A percentile compares a stretch with the other conserved stretches of the same genome.
Conservation (phyloP, 2,113 vertebrate genomes). For the Abramis brama region DNA sequence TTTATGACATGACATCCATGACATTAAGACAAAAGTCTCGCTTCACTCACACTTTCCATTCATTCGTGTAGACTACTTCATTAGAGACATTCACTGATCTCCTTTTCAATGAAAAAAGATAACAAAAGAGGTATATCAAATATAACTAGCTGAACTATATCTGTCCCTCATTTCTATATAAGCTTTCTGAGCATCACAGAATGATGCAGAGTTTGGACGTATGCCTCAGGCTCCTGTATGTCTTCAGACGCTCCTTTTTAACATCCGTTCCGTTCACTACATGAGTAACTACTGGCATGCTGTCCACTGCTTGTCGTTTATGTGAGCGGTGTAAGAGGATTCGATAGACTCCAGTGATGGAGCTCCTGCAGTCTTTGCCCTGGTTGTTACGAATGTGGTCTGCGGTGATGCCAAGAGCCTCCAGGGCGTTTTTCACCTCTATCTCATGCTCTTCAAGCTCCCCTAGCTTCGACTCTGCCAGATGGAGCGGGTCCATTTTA, state of each 20-base stretch:
- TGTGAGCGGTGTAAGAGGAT: slow-evolving; percentile 90
- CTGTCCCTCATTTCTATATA: slow-evolving; percentile 43
- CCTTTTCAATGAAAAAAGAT: slow-evolving; percentile 9
- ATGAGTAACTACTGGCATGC: slow-evolving; percentile 75
- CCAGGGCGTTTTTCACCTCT: slow-evolving; percentile 83
- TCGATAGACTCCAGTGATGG: slow-evolving; percentile 89
- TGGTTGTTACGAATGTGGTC: slow-evolving; percentile 90
- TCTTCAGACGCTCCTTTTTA: slow-evolving; percentile 77
- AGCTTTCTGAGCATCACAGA: slow-evolving; percentile 76
- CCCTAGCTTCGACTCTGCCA: slow-evolving; percentile 76
- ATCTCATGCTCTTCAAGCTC: slow-evolving; percentile 83
- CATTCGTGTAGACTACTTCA: slow-evolving; percentile 5
- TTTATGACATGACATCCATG: slow-evolving; percentile 28
- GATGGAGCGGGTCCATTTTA: slow-evolving; percentile 85
- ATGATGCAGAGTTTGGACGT: slow-evolving; percentile 93
- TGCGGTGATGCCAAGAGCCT: slow-evolving; percentile 86
- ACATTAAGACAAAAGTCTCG: slow-evolving; percentile 24
- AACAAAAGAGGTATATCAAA: slow-evolving; percentile 39
- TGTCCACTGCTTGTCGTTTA: slow-evolving; percentile 82
- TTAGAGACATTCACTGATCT: neutral
- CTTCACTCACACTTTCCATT: slow-evolving; percentile 48
- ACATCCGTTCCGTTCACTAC: slow-evolving; percentile 60
- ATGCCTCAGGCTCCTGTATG: slow-evolving; percentile 82
- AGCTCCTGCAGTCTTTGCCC: slow-evolving; percentile 86
- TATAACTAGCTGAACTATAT: neutral